Evolutionary conservation across 2,113 vertebrate species (phyloP), one percentile per base, ranked within the genome.

Genomic region (Pterocles burchelli): DNA sequence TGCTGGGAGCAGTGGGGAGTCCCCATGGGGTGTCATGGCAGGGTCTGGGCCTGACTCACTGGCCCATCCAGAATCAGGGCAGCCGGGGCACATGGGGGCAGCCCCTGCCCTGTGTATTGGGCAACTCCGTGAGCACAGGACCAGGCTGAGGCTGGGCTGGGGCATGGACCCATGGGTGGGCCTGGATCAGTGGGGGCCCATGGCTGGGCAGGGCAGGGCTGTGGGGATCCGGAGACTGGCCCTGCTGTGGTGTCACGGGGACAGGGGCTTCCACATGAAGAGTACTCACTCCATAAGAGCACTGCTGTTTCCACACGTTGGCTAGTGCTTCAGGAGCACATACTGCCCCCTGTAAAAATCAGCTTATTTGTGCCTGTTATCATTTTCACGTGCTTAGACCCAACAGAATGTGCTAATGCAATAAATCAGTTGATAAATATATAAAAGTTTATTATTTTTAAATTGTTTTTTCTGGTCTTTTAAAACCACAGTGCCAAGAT

Each of bases 91-190:
- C 12, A 22, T 4, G 1, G 5, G 8, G 17, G 7, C 2, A 79
- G 26, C 6, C 2, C 2, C 15, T 41, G 24, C 10, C 24, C 8
- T 0, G 5, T 12, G 3, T 34, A 71, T 63, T 29, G 6, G 13
- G 8, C 10, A 33, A 9, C 33, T 65, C 15, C 26, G 4, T 52
- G 24, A 8, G 18, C 13, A 31, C 6, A 18, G 15, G 4, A 19
- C 6, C 13, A 8, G 7, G 14, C 17, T 22, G 4, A 68, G 18
- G 1, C 20, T 11, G 13, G 28, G 18, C 31, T 77, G 45, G 29
- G 33, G 21, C 4, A 4, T 18, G 8, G 21, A 3, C 9, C 21
- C 21, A 6, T 6, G 15, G 10, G 0, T 13, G 33, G n/a, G n/a
- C 9, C 29, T 34, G 22, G 43, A 17, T n/a, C 29, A 13, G 38